phyloP scores from a whole-genome alignment of 2,113 vertebrate species.

The Etia nguti region DNA sequence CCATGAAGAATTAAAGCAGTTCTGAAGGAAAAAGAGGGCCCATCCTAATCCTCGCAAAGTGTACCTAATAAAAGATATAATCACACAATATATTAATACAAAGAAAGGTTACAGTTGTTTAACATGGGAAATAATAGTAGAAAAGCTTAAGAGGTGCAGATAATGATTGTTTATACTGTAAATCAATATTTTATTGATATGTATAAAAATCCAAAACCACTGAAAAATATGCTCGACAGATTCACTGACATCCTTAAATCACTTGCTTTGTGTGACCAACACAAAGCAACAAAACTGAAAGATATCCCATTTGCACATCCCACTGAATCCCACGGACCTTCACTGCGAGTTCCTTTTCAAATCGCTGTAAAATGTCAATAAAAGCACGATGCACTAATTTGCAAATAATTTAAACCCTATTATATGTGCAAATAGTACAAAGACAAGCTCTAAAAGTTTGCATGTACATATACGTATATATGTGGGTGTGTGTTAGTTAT shows the following conservation, averaged over 20 bases:
- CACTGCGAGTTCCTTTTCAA: neutral
- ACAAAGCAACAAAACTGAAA: neutral
- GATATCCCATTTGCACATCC: neutral
- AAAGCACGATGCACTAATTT: neutral
- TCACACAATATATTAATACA: neutral
- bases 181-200: neutral
- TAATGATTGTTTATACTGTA: neutral
- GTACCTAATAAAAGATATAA: neutral
- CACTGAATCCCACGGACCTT: neutral
- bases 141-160: neutral
- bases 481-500: neutral
- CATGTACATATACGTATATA: neutral
- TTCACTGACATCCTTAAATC: neutral
- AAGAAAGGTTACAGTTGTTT: neutral
- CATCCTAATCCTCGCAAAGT: neutral
- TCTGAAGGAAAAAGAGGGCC: neutral
- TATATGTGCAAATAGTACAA: neutral
- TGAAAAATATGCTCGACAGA: neutral
- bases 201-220: neutral
- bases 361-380: neutral
- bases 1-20: neutral
- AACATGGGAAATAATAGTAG: neutral
- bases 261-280: neutral
- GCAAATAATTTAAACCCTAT: neutral
- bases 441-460: neutral